A percentile compares a stretch with the other conserved stretches of the same genome.
These are phyloP conservation scores for Palythoa caribaeorum DNA, from an alignment of 92 coral and sea anemone species.

Conservation along the genomic window DNA sequence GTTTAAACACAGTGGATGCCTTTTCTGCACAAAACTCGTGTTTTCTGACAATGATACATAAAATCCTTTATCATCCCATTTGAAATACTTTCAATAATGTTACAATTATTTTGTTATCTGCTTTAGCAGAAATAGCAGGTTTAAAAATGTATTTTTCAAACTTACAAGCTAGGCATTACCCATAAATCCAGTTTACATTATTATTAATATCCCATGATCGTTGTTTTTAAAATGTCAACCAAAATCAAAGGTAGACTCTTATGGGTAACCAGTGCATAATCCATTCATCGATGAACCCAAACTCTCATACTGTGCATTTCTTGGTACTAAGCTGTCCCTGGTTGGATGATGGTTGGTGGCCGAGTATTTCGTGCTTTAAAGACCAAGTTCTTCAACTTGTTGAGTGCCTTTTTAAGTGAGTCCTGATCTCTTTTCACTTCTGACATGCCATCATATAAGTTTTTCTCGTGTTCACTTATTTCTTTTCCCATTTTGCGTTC, in stretches of 20 bases:
- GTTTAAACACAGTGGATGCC: neutral
- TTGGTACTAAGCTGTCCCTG: neutral
- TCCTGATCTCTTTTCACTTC: conserved; percentile 98
- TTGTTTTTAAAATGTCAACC: neutral
- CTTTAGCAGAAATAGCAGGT: neutral
- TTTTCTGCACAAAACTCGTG: no score
- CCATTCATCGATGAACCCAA: neutral
- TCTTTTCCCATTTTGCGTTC: conserved; percentile 82
- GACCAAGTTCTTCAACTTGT: conserved; percentile 85
- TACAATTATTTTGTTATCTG: neutral
- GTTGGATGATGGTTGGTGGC: conserved; percentile 52
- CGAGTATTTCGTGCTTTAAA: conserved; percentile 86
- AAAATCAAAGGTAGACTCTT: neutral
- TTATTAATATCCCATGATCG: neutral
- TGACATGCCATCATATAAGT: conserved; percentile 97
- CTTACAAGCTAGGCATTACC: neutral
- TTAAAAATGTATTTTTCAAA: neutral
- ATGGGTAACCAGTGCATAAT: neutral
- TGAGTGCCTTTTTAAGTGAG: conserved; percentile 93
- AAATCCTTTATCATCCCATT: neutral
- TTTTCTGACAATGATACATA: neutral
- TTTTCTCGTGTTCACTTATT: conserved; percentile 89
- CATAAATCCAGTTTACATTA: no score
- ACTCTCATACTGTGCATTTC: neutral
- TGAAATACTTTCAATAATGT: neutral